Base-by-base conservation (phyloP, 2,113 vertebrate species). In the Pelecanoides urinatrix region DNA sequence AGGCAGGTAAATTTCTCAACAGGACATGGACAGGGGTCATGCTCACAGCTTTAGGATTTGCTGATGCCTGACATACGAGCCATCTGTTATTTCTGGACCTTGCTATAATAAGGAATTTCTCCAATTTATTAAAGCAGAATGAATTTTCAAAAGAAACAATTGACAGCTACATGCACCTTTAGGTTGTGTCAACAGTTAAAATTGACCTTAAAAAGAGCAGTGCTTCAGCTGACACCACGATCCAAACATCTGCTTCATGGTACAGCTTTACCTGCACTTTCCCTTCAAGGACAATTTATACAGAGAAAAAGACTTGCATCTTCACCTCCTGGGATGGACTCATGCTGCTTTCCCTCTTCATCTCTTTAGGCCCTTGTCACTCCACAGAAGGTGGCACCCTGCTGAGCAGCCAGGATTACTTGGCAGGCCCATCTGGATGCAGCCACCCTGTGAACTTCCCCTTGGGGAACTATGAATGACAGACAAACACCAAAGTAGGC, bases 381-480 rank as follows among this genome's bases (percentile, higher is more conserved):
- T 91, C 88, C 75, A 88, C 95, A 96, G 90, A 96, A 90, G 88
- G 82, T 25, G n/a, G 94, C 45, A 80, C 45, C 93, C 90, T 49
- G 88, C 88, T 53, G 86, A 88, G 85, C 27, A 88, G 79, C 75
- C 79, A 72, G 94, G 59, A 95, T 95, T 96, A 90, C 61, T 94
- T 92, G 88, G 92, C 96, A 97, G 90, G 90, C 56, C 95, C 95
- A 96, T 92, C 92, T 95, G 94, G 96, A 95, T 67, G 68, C 50
- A 77, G 79, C 71, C 76, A 77, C 95, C 92, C 86, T 23, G 40
- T 17, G 65, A 96, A 92, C 72, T 76, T 90, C 91, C 86, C 92
- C 79, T 94, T 62, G 86, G 94, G 94, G 83, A 81, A 34, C 55
- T 50, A 30, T 47, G 86, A 89, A 62, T 96, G 94, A 88, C 92